These are phyloP conservation scores for Bovichtus diacanthus DNA, from an alignment of 2,797 vertebrate species.

Conservation along the genomic window DNA sequence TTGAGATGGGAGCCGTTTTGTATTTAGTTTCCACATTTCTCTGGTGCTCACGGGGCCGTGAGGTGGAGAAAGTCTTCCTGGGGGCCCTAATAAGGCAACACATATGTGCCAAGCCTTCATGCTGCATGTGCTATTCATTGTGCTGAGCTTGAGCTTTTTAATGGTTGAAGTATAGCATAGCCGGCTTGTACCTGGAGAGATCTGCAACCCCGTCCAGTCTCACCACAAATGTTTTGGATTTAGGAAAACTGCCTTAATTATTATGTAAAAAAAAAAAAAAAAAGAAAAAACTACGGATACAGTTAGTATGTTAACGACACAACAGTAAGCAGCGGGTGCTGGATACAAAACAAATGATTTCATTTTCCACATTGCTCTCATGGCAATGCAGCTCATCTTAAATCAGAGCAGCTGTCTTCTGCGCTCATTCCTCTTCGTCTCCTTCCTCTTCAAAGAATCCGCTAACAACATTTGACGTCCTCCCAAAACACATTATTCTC, in stretches of 20 bases:
- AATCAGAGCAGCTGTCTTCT: constrained; percentile 42
- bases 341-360: constrained; percentile 43
- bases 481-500: constrained; percentile 51
- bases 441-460: constrained; percentile 48
- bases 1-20: constrained; percentile 25
- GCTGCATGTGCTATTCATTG: constrained; percentile 81
- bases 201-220: constrained; percentile 40
- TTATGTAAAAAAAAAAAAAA: not conserved
- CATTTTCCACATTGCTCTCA: constrained; percentile 34
- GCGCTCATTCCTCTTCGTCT: constrained; percentile 17
- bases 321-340: constrained; percentile 9
- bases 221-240: constrained; percentile 65
- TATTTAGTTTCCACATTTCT: constrained; percentile 47
- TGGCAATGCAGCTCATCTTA: constrained; percentile 44
- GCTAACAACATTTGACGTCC: constrained; percentile 43
- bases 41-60: constrained; percentile 43
- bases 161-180: constrained; percentile 63
- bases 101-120: constrained; percentile 74
- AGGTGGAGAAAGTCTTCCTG: constrained; percentile 59
- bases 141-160: constrained; percentile 77
- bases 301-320: constrained; percentile 26
- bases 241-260: constrained; percentile 36
- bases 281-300: not conserved
- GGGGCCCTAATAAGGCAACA: constrained; percentile 79
- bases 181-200: constrained; percentile 65